These are phyloP conservation scores for Ophioderma brevispina DNA, from an alignment of 35 echinoderm and acorn worm species.

Conservation along the genomic window DNA sequence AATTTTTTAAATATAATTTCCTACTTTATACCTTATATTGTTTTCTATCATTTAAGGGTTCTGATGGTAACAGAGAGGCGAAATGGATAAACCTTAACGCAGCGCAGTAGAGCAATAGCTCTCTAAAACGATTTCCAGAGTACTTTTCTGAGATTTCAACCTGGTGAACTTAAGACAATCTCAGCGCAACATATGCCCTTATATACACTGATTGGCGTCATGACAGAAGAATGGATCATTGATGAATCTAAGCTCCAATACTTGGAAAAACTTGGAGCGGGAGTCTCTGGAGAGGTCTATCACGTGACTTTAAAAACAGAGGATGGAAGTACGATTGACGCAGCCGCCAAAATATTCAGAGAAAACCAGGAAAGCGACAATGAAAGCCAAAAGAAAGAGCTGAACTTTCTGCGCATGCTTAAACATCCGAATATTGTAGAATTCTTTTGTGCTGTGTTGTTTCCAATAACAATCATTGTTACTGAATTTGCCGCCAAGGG, in stretches of 20 bases:
- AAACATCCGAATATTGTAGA: neutral
- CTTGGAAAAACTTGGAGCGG: neutral
- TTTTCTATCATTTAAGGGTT: too few relatives aligned
- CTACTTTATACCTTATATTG: too few relatives aligned
- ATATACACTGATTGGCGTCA: too few relatives aligned
- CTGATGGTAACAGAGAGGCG: too few relatives aligned
- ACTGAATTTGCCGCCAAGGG: neutral
- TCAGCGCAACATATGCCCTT: too few relatives aligned
- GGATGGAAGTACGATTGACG: neutral
- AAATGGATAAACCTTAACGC: too few relatives aligned
- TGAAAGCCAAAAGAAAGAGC: neutral
- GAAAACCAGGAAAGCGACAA: neutral
- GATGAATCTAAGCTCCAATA: neutral
- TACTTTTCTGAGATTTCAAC: too few relatives aligned
- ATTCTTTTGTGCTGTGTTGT: neutral
- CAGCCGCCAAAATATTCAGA: neutral
- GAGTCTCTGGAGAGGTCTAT: neutral
- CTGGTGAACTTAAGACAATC: too few relatives aligned
- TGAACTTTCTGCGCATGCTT: neutral
- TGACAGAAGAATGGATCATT: neutral
- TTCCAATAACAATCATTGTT: neutral
- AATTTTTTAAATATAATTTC: too few relatives aligned
- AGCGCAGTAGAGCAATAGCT: too few relatives aligned
- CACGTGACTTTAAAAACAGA: neutral
- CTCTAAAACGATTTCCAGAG: too few relatives aligned